phyloP scores from a whole-genome alignment of 1,140 invertebrate genomes.

The Eumeta japonica region DNA sequence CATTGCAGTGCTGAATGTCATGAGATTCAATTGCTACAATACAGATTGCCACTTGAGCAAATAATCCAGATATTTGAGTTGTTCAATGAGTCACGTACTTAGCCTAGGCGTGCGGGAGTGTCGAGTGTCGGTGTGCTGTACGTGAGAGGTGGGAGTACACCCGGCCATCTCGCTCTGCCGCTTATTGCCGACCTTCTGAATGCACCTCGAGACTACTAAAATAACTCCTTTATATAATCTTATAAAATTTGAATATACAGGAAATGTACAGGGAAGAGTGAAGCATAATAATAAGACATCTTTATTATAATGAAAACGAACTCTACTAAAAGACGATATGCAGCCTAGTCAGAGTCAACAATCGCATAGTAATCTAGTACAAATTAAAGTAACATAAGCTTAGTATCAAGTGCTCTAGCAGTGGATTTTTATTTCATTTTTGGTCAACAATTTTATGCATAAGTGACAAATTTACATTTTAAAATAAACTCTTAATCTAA shows the following conservation, averaged over 20 bases:
- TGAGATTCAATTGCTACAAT: slow-evolving; percentile 52
- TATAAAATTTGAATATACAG: slow-evolving; percentile 47
- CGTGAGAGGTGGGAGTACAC: slow-evolving; percentile 30
- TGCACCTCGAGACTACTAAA: too few species aligned
- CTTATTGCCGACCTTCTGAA: too few species aligned
- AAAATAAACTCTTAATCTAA: slow-evolving; percentile 17
- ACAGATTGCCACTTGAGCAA: slow-evolving; percentile 53
- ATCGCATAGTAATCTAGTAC: too few species aligned
- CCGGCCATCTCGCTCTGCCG: not conserved
- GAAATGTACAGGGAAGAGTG: slow-evolving; percentile 44
- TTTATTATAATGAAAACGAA: too few species aligned
- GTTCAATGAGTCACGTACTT: slow-evolving; percentile 31
- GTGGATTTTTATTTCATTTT: slow-evolving; percentile 24
- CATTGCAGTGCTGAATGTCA: slow-evolving; percentile 39
- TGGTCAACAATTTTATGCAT: slow-evolving; percentile 28
- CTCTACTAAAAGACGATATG: too few species aligned
- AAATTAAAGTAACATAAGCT: slow-evolving; percentile 38
- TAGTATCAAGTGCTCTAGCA: slow-evolving; percentile 29
- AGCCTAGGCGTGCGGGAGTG: slow-evolving; percentile 41
- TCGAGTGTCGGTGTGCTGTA: too few species aligned
- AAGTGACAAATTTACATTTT: slow-evolving; percentile 25
- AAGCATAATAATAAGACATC: slow-evolving; percentile 44
- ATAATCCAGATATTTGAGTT: slow-evolving; percentile 43
- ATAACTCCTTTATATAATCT: too few species aligned
- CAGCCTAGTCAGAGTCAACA: too few species aligned